phyloP scores from a whole-genome alignment of 2,797 vertebrate genomes.

The Megaceryle alcyon region DNA sequence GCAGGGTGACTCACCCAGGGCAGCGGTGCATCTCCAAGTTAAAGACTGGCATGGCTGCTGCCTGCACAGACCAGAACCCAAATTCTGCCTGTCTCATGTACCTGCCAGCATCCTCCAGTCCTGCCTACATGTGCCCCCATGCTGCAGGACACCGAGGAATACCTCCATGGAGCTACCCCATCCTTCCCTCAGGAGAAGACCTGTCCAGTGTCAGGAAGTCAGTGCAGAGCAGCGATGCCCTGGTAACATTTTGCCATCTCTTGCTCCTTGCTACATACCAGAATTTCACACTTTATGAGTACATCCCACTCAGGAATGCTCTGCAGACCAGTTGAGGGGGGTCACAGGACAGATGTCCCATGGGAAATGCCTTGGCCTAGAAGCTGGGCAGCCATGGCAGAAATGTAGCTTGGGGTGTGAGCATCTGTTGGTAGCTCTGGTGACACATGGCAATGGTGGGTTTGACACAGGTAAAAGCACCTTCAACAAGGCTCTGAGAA shows the following conservation, averaged over 20 bases:
- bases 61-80: not conserved
- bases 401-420: not conserved
- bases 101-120: not conserved
- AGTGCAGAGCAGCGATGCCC: not conserved
- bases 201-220: not conserved
- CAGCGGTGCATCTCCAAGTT: not conserved
- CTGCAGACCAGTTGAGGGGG: not conserved
- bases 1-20: not conserved
- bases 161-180: not conserved
- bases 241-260: not conserved
- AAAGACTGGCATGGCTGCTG: not conserved
- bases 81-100: not conserved
- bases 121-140: not conserved
- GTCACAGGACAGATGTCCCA: not conserved
- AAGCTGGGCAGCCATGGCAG: not conserved
- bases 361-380: not conserved
- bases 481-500: not conserved
- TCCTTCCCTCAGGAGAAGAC: not conserved
- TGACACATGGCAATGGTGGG: rapidly evolving
- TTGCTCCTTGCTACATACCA: not conserved
- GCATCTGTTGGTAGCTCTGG: not conserved
- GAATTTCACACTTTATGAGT: not conserved
- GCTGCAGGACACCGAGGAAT: not conserved
- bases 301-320: not conserved
- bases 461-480: not conserved